Evolutionary conservation across 2,797 vertebrate genomes (phyloP).

Genomic region (Galagoides demidoff): DNA sequence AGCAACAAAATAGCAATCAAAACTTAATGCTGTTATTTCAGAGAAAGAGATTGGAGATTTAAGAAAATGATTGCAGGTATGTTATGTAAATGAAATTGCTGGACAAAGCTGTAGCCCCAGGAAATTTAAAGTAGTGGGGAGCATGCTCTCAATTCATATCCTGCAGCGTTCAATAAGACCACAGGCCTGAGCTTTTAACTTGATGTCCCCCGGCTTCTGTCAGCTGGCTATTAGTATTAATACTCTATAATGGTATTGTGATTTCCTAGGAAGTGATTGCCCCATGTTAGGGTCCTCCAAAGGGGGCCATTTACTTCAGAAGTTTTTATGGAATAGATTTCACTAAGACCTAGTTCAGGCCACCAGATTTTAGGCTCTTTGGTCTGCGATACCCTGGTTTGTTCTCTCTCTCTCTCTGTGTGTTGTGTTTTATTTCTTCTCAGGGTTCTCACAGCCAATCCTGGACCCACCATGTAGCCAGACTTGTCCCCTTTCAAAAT

Average conservation of each 20-base stretch:
- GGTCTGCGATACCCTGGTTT: not conserved
- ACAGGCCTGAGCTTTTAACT: not conserved
- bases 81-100: constrained; percentile 66
- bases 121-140: constrained; percentile 46
- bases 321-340: constrained; percentile 50
- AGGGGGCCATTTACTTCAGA: not conserved
- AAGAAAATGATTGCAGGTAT: constrained; percentile 65
- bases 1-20: constrained; percentile 53
- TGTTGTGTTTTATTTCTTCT: not conserved
- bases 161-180: constrained; percentile 22
- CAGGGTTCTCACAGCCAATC: not conserved
- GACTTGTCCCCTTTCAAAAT: not conserved
- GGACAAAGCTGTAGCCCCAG: constrained; percentile 54
- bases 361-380: not conserved
- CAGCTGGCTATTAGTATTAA: constrained; percentile 11
- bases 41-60: constrained; percentile 63
- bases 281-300: not conserved
- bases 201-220: constrained; percentile 39
- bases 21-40: constrained; percentile 57
- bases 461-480: not conserved
- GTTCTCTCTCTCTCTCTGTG: too few species aligned
- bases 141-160: constrained; percentile 18
- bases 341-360: not conserved
- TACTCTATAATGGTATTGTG: constrained; percentile 7
- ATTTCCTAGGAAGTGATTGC: constrained; percentile 16